Conservation (phyloP, 1,140 invertebrate genomes). For the Drosophila sproati region DNA sequence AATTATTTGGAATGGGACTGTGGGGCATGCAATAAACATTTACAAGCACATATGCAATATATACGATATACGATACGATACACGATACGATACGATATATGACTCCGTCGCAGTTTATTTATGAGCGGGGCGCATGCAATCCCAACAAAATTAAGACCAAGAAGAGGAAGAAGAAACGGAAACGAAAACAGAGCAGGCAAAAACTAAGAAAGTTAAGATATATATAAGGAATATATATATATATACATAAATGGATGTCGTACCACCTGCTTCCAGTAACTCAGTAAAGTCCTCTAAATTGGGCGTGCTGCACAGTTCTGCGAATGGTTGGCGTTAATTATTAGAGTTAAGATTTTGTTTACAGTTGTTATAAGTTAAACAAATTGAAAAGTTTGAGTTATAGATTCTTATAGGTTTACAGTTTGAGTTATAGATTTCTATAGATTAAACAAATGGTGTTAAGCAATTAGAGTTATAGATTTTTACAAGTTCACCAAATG, state of each 20-base stretch:
- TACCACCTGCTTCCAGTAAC: slow-evolving; percentile 80
- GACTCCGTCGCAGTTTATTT: slow-evolving; percentile 28
- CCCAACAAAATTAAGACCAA: slow-evolving; percentile 40
- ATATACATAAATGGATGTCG: slow-evolving; percentile 26
- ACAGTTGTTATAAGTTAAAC: not conserved
- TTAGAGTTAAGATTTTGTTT: slow-evolving; percentile 28
- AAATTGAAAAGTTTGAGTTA: too few relatives aligned
- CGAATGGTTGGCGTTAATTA: slow-evolving; percentile 20
- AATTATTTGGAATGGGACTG: slow-evolving; percentile 74
- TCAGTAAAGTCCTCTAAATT: slow-evolving; percentile 77
- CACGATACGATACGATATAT: slow-evolving; percentile 14
- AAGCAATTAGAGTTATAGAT: too few relatives aligned
- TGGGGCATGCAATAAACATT: slow-evolving; percentile 76
- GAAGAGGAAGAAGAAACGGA: slow-evolving; percentile 35
- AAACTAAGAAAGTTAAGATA: slow-evolving; percentile 25
- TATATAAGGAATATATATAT: slow-evolving; percentile 15
- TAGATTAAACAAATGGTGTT: not conserved
- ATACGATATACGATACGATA: slow-evolving; percentile 37
- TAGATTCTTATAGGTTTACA: too few relatives aligned
- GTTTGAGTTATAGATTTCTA: not conserved
- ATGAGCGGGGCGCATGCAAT: slow-evolving; percentile 56
- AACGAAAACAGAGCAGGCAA: slow-evolving; percentile 21
- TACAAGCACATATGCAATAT: slow-evolving; percentile 54
- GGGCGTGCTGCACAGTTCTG: slow-evolving; percentile 73
- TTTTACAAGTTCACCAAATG: too few relatives aligned